Conservation (phyloP, 2,113 vertebrate genomes). For the Cyprinodon variegatus region DNA sequence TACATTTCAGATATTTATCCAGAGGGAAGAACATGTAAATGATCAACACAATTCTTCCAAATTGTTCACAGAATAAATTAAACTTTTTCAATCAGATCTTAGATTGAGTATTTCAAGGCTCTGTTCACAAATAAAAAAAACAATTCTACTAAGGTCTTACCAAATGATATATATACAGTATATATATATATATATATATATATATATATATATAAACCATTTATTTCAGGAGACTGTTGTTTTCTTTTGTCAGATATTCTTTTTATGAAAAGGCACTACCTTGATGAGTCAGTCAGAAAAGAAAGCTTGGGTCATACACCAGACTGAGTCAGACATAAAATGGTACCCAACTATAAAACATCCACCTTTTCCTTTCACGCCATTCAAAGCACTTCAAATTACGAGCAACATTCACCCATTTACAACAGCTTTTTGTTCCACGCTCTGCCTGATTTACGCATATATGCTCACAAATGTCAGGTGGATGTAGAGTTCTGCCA, state of each 20-base stretch:
- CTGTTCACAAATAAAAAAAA: not conserved
- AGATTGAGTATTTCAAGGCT: not conserved
- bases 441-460: not conserved
- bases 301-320: not conserved
- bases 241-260: not conserved
- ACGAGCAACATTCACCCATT: not conserved
- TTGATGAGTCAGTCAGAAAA: not conserved
- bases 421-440: not conserved
- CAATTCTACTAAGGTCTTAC: not conserved
- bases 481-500: not conserved
- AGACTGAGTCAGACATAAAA: not conserved
- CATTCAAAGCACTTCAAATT: not conserved
- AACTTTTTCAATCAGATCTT: not conserved
- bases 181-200: no score
- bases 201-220: not conserved
- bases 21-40: no score
- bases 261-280: not conserved
- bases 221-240: not conserved
- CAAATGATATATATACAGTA: not conserved
- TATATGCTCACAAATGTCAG: not conserved
- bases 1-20: not conserved
- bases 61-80: not conserved
- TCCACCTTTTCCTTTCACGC: not conserved
- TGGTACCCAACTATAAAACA: not conserved
- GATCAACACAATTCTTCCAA: not conserved